These are phyloP conservation scores for Hirtodrosophila histrioides DNA, from an alignment of 2,888 invertebrate genomes.

Conservation along the genomic window DNA sequence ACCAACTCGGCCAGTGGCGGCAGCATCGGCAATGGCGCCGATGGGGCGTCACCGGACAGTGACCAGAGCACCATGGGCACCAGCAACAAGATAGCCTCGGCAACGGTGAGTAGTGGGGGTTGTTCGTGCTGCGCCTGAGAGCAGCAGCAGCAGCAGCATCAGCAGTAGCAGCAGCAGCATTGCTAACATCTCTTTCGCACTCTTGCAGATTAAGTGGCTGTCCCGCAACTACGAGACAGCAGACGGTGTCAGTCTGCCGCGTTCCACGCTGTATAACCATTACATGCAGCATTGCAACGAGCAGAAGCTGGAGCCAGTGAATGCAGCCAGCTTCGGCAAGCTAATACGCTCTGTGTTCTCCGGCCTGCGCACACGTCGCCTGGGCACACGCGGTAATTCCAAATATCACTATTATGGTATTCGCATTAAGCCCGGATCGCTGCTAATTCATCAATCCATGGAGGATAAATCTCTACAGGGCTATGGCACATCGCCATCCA, in stretches of 20 bases:
- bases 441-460: conserved; percentile 87
- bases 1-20: conserved; percentile 87
- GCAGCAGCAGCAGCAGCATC: conserved; percentile 14
- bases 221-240: conserved; percentile 99
- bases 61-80: conserved; percentile 79
- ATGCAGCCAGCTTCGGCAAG: conserved; percentile 99
- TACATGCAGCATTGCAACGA: conserved; percentile 97
- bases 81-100: conserved; percentile 91
- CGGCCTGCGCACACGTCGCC: conserved; percentile 95
- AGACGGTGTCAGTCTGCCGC: conserved; percentile 95
- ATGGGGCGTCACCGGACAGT: conserved; percentile 80
- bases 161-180: conserved; percentile 22
- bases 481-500: conserved; percentile 37
- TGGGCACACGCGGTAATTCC: conserved; percentile 98
- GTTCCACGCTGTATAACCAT: conserved; percentile 98
- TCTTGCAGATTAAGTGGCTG: conserved; percentile 94
- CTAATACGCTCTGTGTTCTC: conserved; percentile 98
- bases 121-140: conserved; percentile 34
- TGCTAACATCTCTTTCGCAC: conserved; percentile 57
- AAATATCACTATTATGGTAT: conserved; percentile 99
- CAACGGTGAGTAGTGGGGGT: conserved; percentile 90
- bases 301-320: conserved; percentile 98
- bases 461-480: conserved; percentile 84
- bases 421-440: conserved; percentile 94
- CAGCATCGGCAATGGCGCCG: conserved; percentile 73